These are phyloP conservation scores for Trialeurodes vaporariorum DNA, from an alignment of 1,140 invertebrate genomes.

Conservation along the genomic window DNA sequence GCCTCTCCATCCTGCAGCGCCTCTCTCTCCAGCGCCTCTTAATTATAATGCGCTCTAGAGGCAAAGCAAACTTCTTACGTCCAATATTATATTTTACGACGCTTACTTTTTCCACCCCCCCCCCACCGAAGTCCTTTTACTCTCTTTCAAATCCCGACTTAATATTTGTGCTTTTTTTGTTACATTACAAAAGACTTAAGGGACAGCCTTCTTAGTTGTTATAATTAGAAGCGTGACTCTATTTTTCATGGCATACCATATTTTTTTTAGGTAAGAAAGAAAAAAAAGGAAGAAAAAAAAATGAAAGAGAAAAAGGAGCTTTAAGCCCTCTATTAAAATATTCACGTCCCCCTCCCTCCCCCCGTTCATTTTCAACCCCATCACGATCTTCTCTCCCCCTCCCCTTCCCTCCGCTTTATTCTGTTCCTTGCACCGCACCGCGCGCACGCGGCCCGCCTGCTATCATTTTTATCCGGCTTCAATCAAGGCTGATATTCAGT, in stretches of 20 bases:
- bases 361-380: not conserved
- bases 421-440: not conserved
- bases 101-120: no score
- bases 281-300: no score
- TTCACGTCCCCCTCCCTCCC: not conserved
- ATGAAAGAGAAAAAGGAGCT: no score
- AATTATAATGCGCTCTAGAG: no score
- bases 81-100: not conserved
- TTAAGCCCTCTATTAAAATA: not conserved
- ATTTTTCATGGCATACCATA: not conserved
- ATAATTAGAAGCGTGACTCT: not conserved
- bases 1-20: no score
- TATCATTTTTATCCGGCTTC: no score
- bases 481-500: no score
- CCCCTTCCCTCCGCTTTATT: not conserved
- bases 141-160: not conserved
- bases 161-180: conserved; percentile 1
- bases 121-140: not conserved
- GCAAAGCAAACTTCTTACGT: not conserved
- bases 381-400: not conserved
- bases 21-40: no score
- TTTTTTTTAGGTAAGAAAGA: not conserved
- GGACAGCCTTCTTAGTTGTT: not conserved
- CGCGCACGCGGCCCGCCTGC: no score
- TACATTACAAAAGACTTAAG: not conserved